Conservation (phyloP, 1,140 invertebrate species). For the Laodelphax striatellus region DNA sequence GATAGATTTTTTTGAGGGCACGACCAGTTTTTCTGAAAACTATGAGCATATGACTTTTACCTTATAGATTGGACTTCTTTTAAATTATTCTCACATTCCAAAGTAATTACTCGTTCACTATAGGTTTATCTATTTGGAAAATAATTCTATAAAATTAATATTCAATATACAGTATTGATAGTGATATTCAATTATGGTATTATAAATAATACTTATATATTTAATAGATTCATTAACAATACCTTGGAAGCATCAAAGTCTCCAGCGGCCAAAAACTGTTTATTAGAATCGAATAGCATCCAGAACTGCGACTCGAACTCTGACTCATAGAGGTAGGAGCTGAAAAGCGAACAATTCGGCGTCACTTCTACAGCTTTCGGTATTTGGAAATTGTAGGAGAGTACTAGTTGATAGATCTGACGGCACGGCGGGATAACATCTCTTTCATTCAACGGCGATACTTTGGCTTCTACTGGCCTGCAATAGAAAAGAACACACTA, state of each 20-base stretch:
- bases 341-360: slow-evolving; percentile 66
- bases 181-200: too few relatives aligned
- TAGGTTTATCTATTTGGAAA: background rate
- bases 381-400: slow-evolving; percentile 78
- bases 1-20: too few relatives aligned
- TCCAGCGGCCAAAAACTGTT: slow-evolving; percentile 70
- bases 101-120: too few relatives aligned
- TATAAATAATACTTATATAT: too few relatives aligned
- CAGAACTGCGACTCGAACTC: slow-evolving; percentile 93
- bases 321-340: slow-evolving; percentile 82
- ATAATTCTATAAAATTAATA: background rate
- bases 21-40: too few relatives aligned
- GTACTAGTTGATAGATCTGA: slow-evolving; percentile 80
- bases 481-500: slow-evolving; percentile 17
- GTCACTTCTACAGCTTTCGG: slow-evolving; percentile 72
- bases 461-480: slow-evolving; percentile 68
- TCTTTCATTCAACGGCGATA: slow-evolving; percentile 52
- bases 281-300: slow-evolving; percentile 92
- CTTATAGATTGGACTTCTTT: too few relatives aligned
- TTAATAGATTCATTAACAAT: slow-evolving; percentile 17
- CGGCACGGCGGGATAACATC: slow-evolving; percentile 75
- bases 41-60: too few relatives aligned
- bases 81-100: too few relatives aligned
- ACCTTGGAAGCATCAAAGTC: slow-evolving; percentile 83
- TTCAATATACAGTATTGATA: too few relatives aligned